Base-by-base conservation (phyloP, 1,140 invertebrate species). In the Eumaeus atala region DNA sequence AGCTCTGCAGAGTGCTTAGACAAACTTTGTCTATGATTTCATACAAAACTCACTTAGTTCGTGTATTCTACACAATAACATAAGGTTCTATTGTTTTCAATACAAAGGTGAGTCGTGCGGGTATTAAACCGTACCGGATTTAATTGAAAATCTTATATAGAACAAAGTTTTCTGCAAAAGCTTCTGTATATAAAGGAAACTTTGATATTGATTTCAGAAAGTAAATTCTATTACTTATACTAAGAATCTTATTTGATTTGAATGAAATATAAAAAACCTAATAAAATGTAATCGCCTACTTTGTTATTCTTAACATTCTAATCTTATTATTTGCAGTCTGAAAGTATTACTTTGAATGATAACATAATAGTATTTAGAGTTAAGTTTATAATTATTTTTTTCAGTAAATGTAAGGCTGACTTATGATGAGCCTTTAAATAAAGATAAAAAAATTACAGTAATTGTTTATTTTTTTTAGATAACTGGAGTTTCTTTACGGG, bases 61-160 rank as follows among this genome's bases (percentile, higher is more conserved):
- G 12, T 44, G 40, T 44, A 44, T 9, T 44, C 40, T 44, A 14
- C n/a, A 14, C 35, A 44, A 17, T 44, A 44, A 44, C 40, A 17
- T 14, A 17, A 37, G 16, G 5, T 14, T 44, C 40, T 40, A 44
- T 44, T 44, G 40, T 44, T 44, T 28, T 44, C 12, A 44, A 44
- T 44, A 44, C 40, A 44, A 44, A 44, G 40, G 40, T 44, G 40
- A 44, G 10, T 44, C 40, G 40, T 44, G 14, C 40, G 40, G 16
- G 40, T 44, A 44, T 44, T 44, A 44, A 18, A 44, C 16, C 40
- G 7, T 14, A 14, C 16, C 12, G 40, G 40, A 44, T 44, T 44
- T 44, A 44, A 44, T 44, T 44, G 40, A 44, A 44, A 44, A 44
- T 44, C 40, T 44, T 44, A 44, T 44, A 6, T 44, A 16, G 48